These are phyloP conservation scores for Eupleurogrammus muticus DNA, from an alignment of 2,797 vertebrate genomes.

Conservation along the genomic window DNA sequence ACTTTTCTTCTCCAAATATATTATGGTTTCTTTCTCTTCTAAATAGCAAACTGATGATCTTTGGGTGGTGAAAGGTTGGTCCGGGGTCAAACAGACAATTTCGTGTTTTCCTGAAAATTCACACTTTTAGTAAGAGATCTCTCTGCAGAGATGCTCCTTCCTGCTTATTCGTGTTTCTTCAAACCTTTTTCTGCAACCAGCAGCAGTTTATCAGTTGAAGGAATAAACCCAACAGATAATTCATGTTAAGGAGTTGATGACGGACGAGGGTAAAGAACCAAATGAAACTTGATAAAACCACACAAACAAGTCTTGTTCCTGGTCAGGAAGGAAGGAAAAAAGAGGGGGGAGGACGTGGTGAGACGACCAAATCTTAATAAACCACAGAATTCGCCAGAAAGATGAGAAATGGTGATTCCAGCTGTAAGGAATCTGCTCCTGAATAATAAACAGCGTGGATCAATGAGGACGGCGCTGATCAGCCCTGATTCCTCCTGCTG, in stretches of 20 bases:
- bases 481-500: slow-evolving; percentile 59
- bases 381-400: slow-evolving; percentile 27
- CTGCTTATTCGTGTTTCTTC: too few relatives aligned
- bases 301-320: slow-evolving; percentile 18
- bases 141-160: too few relatives aligned
- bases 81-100: too few relatives aligned
- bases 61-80: too few relatives aligned
- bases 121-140: too few relatives aligned
- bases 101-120: too few relatives aligned
- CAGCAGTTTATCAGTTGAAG: slow-evolving; percentile 57
- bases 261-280: slow-evolving; percentile 48
- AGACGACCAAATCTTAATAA: slow-evolving; percentile 53
- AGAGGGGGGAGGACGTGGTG: slow-evolving; percentile 21
- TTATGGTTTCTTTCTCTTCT: too few relatives aligned
- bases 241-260: slow-evolving; percentile 58
- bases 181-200: too few relatives aligned
- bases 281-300: slow-evolving; percentile 39
- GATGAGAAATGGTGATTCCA: slow-evolving; percentile 49
- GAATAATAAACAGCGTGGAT: slow-evolving; percentile 59
- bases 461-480: slow-evolving; percentile 55
- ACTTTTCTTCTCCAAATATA: too few relatives aligned
- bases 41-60: too few relatives aligned
- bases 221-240: slow-evolving; percentile 36
- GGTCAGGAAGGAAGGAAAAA: slow-evolving; percentile 39
- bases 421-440: slow-evolving; percentile 54